Percentiles rank a stretch among this genome's conserved stretches.
phyloP scores from a whole-genome alignment of 2,888 invertebrate genomes.

The Eretmocerus hayati region DNA sequence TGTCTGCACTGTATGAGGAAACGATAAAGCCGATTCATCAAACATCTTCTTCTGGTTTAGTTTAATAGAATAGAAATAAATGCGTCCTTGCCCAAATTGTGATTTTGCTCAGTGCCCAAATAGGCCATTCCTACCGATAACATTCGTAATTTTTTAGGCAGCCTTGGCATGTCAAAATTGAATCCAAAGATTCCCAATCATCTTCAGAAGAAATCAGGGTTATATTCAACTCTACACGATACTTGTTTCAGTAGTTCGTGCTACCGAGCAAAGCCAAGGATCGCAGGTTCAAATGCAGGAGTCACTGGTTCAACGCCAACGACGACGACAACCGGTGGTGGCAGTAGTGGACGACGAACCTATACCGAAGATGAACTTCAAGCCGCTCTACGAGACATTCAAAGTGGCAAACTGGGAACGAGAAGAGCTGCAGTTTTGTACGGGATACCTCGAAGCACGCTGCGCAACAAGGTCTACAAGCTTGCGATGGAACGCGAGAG shows the following conservation, averaged over 20 bases:
- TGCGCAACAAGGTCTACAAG: conserved; percentile 92
- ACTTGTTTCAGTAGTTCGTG: conserved; percentile 42
- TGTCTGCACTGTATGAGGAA: too few species aligned
- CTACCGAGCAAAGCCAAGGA: conserved; percentile 64
- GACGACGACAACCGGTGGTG: conserved; percentile 56
- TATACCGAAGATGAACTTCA: conserved; percentile 96
- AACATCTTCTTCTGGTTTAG: too few species aligned
- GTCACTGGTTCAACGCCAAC: conserved; percentile 64
- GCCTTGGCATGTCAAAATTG: too few species aligned
- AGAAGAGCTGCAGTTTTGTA: conserved; percentile 90
- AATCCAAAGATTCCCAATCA: too few species aligned
- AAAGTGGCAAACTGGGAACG: conserved; percentile 86
- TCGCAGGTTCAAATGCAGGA: conserved; percentile 69
- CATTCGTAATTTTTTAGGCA: too few species aligned
- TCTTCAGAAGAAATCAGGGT: too few species aligned
- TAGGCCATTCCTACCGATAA: too few species aligned
- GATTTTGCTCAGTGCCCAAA: not conserved
- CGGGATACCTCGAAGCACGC: conserved; percentile 92
- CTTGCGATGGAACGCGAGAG: conserved; percentile 65
- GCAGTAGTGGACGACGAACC: conserved; percentile 59
- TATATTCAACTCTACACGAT: too few species aligned
- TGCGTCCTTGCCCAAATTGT: too few species aligned
- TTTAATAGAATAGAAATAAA: too few species aligned
- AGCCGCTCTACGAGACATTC: conserved; percentile 89
- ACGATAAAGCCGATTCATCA: too few species aligned